A percentile compares a stretch with the other conserved stretches of the same genome.
Conservation (phyloP, 30 jellyfish, hydroid and myxozoan species). For the Pelagia noctiluca region DNA sequence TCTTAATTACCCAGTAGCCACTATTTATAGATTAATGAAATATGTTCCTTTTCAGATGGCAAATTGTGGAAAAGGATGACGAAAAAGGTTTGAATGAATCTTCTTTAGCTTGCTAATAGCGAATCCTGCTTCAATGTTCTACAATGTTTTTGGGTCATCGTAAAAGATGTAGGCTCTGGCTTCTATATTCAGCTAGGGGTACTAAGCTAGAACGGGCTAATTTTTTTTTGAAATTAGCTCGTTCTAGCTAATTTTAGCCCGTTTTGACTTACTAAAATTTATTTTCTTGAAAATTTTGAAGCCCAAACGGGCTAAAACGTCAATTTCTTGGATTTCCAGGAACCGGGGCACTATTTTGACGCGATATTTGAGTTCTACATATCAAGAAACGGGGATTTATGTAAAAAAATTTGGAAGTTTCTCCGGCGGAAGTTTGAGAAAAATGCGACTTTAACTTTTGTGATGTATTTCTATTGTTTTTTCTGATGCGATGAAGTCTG, state of each 20-base stretch:
- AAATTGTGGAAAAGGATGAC: conserved; percentile 59
- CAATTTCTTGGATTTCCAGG: too few species aligned
- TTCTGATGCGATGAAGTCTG: too few species aligned
- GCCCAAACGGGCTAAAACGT: too few species aligned
- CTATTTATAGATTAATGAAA: not conserved
- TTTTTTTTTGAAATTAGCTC: not conserved
- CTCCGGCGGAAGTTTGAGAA: too few species aligned
- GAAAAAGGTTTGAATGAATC: conserved; percentile 27
- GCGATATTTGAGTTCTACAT: too few species aligned
- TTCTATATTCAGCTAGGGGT: not conserved
- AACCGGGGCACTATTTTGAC: too few species aligned
- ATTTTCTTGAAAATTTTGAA: too few species aligned
- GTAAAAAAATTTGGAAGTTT: too few species aligned
- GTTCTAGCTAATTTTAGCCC: not conserved
- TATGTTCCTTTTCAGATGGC: conserved; percentile 41
- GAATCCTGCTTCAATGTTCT: not conserved
- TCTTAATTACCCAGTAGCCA: not conserved
- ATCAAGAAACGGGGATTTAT: too few species aligned
- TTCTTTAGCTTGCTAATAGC: not conserved
- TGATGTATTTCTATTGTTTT: too few species aligned
- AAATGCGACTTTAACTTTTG: too few species aligned
- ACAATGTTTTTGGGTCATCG: not conserved
- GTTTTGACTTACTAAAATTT: too few species aligned
- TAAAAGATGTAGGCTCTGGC: not conserved
- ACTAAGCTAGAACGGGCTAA: not conserved